These are phyloP conservation scores for Galeopsomyia nigrocyanea DNA, from an alignment of 2,888 invertebrate species.

Conservation along the genomic window DNA sequence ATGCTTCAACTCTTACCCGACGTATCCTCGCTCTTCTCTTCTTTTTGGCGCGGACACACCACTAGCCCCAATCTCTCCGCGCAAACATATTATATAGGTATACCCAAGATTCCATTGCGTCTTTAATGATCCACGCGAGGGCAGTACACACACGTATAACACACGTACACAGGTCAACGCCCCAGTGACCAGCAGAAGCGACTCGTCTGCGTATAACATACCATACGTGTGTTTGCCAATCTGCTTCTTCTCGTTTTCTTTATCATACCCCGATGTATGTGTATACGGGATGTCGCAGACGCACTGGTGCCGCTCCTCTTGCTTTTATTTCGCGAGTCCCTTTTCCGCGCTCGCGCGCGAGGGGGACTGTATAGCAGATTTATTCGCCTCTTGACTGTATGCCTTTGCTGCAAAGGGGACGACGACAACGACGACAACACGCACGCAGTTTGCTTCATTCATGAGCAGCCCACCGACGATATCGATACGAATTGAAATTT, in stretches of 20 bases:
- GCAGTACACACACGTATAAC: slow-evolving; percentile 50
- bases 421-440: too few relatives aligned
- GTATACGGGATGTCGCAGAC: neutral
- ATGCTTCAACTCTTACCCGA: too few relatives aligned
- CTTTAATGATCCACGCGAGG: slow-evolving; percentile 54
- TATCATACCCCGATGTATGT: neutral
- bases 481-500: neutral
- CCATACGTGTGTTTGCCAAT: neutral
- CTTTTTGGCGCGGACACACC: too few relatives aligned
- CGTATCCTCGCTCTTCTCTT: too few relatives aligned
- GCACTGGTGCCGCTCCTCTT: neutral
- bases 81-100: too few relatives aligned
- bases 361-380: slow-evolving; percentile 8
- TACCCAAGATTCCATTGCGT: too few relatives aligned
- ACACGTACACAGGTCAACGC: slow-evolving; percentile 63
- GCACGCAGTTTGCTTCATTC: slow-evolving; percentile 21
- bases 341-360: slow-evolving; percentile 2
- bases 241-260: slow-evolving; percentile 2
- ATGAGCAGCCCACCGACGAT: slow-evolving; percentile 7
- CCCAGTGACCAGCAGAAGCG: slow-evolving; percentile 67
- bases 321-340: slow-evolving; percentile 36
- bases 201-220: slow-evolving; percentile 47
- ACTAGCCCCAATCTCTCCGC: too few relatives aligned
- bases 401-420: slow-evolving; percentile 4
- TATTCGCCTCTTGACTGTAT: slow-evolving; percentile 19